phyloP scores from a whole-genome alignment of 2,113 vertebrate genomes.

The Lutjanus erythropterus region DNA sequence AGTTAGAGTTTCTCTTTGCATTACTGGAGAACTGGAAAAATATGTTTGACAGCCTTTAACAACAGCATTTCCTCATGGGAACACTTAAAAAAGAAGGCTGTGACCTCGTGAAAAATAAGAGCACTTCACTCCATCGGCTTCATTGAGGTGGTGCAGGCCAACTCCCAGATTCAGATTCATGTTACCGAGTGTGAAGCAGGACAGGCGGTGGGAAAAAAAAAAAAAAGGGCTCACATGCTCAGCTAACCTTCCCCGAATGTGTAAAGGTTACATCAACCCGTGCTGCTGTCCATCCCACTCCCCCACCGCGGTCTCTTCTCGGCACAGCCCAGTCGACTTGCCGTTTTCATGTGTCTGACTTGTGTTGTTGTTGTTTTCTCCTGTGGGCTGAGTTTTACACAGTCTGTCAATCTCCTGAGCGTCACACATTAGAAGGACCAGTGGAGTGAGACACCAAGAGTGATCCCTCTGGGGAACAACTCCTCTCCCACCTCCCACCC shows the following conservation, averaged over 20 bases:
- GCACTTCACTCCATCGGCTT: not conserved
- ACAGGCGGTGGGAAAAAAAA: not conserved
- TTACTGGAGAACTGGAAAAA: not conserved
- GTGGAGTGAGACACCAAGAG: conserved; percentile 82
- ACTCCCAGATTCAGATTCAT: conserved; percentile 15
- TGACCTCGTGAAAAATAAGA: conserved; percentile 14
- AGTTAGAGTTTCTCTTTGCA: not conserved
- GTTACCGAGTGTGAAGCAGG: conserved; percentile 23
- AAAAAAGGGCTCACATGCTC: conserved; percentile 34
- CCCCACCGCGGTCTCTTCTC: conserved; percentile 43
- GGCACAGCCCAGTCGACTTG: conserved; percentile 45
- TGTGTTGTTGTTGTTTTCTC: conserved; percentile 81
- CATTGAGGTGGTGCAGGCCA: not conserved
- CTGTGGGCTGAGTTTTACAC: conserved; percentile 83
- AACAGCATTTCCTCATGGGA: conserved; percentile 1
- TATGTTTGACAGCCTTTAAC: not conserved
- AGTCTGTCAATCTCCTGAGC: conserved; percentile 84
- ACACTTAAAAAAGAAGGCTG: conserved; percentile 1
- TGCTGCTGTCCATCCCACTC: conserved; percentile 62
- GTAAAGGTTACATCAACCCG: conserved; percentile 60
- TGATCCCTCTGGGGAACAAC: conserved; percentile 73
- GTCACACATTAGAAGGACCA: conserved; percentile 85
- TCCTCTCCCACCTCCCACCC: conserved; percentile 59
- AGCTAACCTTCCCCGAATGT: conserved; percentile 50
- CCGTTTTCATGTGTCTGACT: conserved; percentile 71